These are phyloP conservation scores for Ligdia adustata DNA, from an alignment of 2,888 invertebrate genomes.

Conservation along the genomic window DNA sequence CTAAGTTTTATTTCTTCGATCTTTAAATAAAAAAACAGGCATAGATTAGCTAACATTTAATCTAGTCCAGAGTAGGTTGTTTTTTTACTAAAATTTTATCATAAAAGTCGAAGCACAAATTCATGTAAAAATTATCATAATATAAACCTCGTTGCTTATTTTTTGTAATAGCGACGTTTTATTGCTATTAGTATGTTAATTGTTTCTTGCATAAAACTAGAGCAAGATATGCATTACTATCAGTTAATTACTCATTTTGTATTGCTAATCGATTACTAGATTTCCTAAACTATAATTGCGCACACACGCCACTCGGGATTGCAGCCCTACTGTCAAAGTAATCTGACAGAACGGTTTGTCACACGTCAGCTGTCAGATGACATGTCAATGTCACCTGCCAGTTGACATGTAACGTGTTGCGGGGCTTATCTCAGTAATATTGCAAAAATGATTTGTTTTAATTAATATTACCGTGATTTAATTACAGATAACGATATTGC, in stretches of 20 bases:
- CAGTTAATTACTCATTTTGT: constrained; percentile 8
- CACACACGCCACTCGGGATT: constrained; percentile 11
- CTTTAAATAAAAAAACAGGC: too few species aligned
- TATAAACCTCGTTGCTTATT: too few species aligned
- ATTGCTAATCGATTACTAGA: constrained; percentile 3
- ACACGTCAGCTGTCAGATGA: constrained; percentile 30
- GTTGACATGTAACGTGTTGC: neutral
- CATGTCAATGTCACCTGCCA: too few species aligned
- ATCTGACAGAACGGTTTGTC: constrained; percentile 33
- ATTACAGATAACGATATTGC: constrained; percentile 5
- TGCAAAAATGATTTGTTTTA: constrained; percentile 9
- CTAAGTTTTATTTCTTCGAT: too few species aligned
- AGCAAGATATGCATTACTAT: neutral
- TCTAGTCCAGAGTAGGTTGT: too few species aligned
- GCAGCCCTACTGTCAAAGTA: constrained; percentile 19
- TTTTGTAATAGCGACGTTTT: too few species aligned
- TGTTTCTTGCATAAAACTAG: neutral
- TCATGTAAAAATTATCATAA: too few species aligned
- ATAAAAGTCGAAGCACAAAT: too few species aligned
- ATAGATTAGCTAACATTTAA: too few species aligned
- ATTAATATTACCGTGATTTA: constrained; percentile 13
- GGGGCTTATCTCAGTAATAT: constrained; percentile 29
- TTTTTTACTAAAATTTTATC: too few species aligned
- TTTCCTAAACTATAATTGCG: constrained; percentile 15
- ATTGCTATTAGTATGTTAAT: too few species aligned